Conservation (phyloP, 1,140 invertebrate genomes). For the Caenorhabditis latens region DNA sequence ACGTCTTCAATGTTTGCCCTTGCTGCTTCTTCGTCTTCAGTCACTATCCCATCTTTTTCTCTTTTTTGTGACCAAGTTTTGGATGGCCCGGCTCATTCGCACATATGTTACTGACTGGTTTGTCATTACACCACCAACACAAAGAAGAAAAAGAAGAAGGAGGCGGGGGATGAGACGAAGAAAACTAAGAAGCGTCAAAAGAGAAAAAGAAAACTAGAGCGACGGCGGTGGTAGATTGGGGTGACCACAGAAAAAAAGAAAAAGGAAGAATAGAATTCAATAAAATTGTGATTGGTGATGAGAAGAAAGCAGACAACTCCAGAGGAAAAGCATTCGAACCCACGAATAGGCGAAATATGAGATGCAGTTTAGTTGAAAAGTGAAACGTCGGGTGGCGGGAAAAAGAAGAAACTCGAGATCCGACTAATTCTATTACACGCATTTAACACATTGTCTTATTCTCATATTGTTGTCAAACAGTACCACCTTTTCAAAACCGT, state of each 20-base stretch:
- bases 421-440: slow-evolving; percentile 40
- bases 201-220: slow-evolving; percentile 36
- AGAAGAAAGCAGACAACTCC: slow-evolving; percentile 23
- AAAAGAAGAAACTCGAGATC: slow-evolving; percentile 15
- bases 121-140: slow-evolving; percentile 51
- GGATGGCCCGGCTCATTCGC: slow-evolving; percentile 36
- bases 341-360: slow-evolving; percentile 11
- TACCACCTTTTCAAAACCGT: neutral
- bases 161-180: neutral
- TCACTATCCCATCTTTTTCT: neutral
- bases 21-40: neutral
- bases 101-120: slow-evolving; percentile 55
- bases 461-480: slow-evolving; percentile 28
- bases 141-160: neutral
- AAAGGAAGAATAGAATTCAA: slow-evolving; percentile 39
- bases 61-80: slow-evolving; percentile 28
- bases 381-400: neutral
- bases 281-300: slow-evolving; percentile 56
- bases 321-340: no score
- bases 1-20: slow-evolving; percentile 27
- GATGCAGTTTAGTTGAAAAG: slow-evolving; percentile 28
- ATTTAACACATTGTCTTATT: slow-evolving; percentile 19
- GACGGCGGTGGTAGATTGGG: slow-evolving; percentile 32
- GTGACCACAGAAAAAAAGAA: slow-evolving; percentile 21
- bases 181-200: slow-evolving; percentile 39